Evolutionary conservation across 1,140 invertebrate genomes (phyloP), one percentile per base, ranked within the genome.

Genomic region (Macrocentrus cingulum): DNA sequence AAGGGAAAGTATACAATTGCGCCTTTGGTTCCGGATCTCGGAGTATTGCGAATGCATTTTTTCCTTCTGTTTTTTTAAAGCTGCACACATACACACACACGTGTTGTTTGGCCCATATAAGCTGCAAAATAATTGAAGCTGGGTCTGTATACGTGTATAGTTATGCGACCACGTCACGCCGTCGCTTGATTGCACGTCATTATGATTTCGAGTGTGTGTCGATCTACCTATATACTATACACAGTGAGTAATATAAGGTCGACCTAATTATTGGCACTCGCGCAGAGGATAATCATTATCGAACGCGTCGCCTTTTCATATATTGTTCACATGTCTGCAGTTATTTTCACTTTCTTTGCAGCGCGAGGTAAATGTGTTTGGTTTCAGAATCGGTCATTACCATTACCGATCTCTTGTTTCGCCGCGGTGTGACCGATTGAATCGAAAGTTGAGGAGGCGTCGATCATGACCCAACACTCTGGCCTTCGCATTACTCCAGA

Each of bases 111-210:
- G 15, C 18, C 42, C 22, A 56, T 46, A 56, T 45, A 56, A 36
- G 49, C 50, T 7, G 13, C 23, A 36, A 60, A 49, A 50, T 54
- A 46, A 53, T 46, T 42, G 18, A 45, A 41, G 37, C 5, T 15
- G 15, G 19, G 16, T 23, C 29, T 53, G 16, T 36, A 36, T 44
- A 16, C 42, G 15, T 19, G 20, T 16, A 15, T 41, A 44, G 23
- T 11, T 25, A 42, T 42, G 22, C 48, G 50, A 42, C 11, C 13
- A 25, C 19, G 56, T 56, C 61, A 59, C 56, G 41, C 52, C 20
- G 55, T 54, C 32, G 39, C 39, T 50, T 62, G 56, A 62, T 59
- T 62, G 61, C 52, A 51, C 61, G 44, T 62, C 56, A 62, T 62
- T 62, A 62, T 16, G 22, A 55, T 62, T 62, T 62, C 20, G 22